Percentiles rank a stretch among this genome's conserved stretches.
These are phyloP conservation scores for Bursaphelenchus okinawaensis DNA, from an alignment of 2,888 invertebrate genomes.

Conservation along the genomic window DNA sequence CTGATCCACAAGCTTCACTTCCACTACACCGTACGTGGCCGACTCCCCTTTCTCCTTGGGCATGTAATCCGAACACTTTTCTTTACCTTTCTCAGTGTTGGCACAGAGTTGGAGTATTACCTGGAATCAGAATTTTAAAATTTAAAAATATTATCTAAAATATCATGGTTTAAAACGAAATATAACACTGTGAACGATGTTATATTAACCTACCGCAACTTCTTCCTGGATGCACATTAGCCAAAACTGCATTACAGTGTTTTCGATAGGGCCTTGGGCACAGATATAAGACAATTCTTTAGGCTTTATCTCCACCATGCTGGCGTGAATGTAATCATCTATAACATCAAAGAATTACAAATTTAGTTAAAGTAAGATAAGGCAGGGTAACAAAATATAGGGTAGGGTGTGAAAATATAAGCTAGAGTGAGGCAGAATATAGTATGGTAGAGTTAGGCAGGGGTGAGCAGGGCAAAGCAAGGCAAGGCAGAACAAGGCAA, in stretches of 20 bases:
- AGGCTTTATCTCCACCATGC: conserved; percentile 22
- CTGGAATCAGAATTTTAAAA: not conserved
- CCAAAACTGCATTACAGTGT: conserved; percentile 38
- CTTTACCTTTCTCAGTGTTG: conserved; percentile 22
- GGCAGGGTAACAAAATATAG: too few relatives aligned
- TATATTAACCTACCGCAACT: conserved; percentile 14
- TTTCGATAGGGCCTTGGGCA: conserved; percentile 35
- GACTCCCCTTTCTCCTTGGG: conserved; percentile 6
- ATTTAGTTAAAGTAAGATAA: too few relatives aligned
- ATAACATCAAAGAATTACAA: not conserved
- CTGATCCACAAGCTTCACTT: conserved; percentile 17
- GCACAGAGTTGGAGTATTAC: conserved; percentile 27
- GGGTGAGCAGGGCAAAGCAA: too few relatives aligned
- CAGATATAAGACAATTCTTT: conserved; percentile 30
- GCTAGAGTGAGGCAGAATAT: too few relatives aligned
- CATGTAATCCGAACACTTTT: conserved; percentile 24
- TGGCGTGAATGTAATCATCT: conserved; percentile 28
- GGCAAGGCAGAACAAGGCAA: too few relatives aligned
- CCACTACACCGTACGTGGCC: conserved; percentile 15
- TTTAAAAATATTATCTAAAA: not conserved
- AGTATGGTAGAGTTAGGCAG: too few relatives aligned
- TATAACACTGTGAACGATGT: too few relatives aligned
- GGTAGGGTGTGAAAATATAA: too few relatives aligned
- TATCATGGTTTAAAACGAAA: not conserved
- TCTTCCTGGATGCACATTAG: conserved; percentile 33